phyloP scores from a whole-genome alignment of 37 sponge, comb jelly and placozoan species.

The Aplysina aerophoba region DNA sequence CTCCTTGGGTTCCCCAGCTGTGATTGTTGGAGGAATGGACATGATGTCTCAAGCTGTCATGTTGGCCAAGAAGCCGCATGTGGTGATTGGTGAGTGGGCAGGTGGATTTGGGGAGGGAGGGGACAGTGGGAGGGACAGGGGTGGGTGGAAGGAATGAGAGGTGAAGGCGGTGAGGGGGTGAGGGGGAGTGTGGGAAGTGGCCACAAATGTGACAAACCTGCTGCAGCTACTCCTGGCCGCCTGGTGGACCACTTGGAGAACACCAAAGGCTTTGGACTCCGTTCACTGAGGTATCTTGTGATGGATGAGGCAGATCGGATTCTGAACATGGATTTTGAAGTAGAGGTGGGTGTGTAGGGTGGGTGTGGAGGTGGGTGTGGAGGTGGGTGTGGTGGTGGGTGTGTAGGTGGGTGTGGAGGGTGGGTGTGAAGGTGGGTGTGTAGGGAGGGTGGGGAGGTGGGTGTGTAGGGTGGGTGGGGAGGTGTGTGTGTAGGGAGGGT shows the following conservation, averaged over 20 bases:
- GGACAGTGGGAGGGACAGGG: too few species aligned
- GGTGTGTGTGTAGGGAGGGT: background rate
- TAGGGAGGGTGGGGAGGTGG: too few species aligned
- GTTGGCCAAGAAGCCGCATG: constrained; percentile 96
- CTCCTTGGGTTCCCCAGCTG: constrained; percentile 62
- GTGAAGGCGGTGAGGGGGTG: too few species aligned
- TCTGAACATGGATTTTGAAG: constrained; percentile 99
- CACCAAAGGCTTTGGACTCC: constrained; percentile 95
- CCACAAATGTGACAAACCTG: too few species aligned
- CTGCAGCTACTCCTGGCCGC: constrained; percentile 94
- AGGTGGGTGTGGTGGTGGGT: too few species aligned
- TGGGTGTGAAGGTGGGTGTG: background rate
- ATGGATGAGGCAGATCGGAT: constrained; percentile 99
- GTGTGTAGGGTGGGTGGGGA: too few species aligned
- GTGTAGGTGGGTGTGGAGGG: background rate
- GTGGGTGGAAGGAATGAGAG: too few species aligned
- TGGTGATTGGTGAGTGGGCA: constrained; percentile 74
- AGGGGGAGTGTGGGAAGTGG: too few species aligned
- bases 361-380: too few species aligned
- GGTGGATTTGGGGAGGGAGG: background rate
- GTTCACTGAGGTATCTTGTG: constrained; percentile 85
- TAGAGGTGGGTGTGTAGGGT: constrained; percentile 63
- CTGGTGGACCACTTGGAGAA: constrained; percentile 98
- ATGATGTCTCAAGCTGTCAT: constrained; percentile 96
- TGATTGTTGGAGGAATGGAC: constrained; percentile 93